Conservation (phyloP, 2,113 vertebrate species). For the Gymnorhina tibicen region DNA sequence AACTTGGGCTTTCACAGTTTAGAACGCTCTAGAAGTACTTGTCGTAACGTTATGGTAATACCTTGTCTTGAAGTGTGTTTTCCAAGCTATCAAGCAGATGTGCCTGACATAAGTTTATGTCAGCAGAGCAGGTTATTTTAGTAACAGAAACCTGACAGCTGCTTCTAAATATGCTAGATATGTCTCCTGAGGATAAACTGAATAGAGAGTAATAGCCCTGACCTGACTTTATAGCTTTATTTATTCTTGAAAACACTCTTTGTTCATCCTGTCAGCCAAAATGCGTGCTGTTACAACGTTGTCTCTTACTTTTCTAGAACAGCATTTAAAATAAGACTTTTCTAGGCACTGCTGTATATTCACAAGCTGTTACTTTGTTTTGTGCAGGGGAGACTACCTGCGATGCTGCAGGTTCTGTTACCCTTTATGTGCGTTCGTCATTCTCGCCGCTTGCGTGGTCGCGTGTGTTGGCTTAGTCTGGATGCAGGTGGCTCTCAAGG, state of each 20-base stretch:
- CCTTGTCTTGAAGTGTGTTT: background rate
- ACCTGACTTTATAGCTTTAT: background rate
- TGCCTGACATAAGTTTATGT: background rate
- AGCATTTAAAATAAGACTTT: background rate
- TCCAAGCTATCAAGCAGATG: background rate
- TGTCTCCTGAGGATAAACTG: background rate
- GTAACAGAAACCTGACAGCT: background rate
- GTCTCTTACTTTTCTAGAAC: background rate
- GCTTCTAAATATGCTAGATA: background rate
- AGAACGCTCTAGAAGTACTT: background rate
- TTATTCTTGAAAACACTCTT: background rate
- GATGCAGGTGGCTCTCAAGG: constrained; percentile 98
- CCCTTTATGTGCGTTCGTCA: constrained; percentile 89
- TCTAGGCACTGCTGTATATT: background rate
- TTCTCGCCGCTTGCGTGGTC: constrained; percentile 90
- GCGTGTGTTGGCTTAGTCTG: constrained; percentile 93
- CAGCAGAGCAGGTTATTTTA: background rate
- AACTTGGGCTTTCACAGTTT: background rate
- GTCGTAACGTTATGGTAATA: background rate
- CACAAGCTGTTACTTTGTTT: background rate
- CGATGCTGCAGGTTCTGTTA: constrained; percentile 94
- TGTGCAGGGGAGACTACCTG: constrained; percentile 80
- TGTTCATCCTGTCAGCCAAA: background rate
- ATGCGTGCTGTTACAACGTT: rapidly evolving
- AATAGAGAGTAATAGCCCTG: background rate